Evolutionary conservation across 2,113 vertebrate species (phyloP), one percentile per base, ranked within the genome.

Genomic region (Ophiodon elongatus): DNA sequence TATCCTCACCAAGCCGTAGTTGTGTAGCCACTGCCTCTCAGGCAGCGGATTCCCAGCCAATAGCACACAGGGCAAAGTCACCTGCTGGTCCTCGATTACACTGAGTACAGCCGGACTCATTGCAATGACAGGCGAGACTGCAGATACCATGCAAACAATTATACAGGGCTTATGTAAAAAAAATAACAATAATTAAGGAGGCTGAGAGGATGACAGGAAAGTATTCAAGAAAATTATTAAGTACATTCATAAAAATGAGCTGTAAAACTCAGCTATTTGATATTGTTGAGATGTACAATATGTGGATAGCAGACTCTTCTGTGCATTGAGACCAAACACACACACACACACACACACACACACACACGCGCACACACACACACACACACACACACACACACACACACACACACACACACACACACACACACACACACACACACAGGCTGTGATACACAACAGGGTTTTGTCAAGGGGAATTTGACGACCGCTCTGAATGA

Each of bases 41-140:
- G 98, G 98, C 80, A 99, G 95, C 0, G 98, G 98, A 89, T 99
- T 98, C 68, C 98, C 98, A 88, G 97, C 97, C 75, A 99, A 82
- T 1, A 99, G 86, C 33, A 97, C 92, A 75, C 98, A 99, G 0
- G 98, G 96, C 83, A 99, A 93, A 70, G 97, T 99, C 56, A 99
- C 85, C 83, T 96, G 97, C 88, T 99, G 98, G 60, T 97, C 97
- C 91, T 99, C 96, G 13, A 98, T 95, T 21, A 99, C 96, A 59
- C 92, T 97, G 85, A 96, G 95, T 76, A 94, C 93, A 1, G 95
- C 64, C 0, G 97, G 97, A 90, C 97, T 98, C 84, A 96, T 91
- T 68, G 97, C 97, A 91, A 99, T 97, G 70, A 97, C 89, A 8
- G 98, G 98, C 7, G 89, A 80, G 3, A 97, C 98, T 99, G 89